Conservation (phyloP, 1,140 invertebrate genomes). For the Drosophila rufa region DNA sequence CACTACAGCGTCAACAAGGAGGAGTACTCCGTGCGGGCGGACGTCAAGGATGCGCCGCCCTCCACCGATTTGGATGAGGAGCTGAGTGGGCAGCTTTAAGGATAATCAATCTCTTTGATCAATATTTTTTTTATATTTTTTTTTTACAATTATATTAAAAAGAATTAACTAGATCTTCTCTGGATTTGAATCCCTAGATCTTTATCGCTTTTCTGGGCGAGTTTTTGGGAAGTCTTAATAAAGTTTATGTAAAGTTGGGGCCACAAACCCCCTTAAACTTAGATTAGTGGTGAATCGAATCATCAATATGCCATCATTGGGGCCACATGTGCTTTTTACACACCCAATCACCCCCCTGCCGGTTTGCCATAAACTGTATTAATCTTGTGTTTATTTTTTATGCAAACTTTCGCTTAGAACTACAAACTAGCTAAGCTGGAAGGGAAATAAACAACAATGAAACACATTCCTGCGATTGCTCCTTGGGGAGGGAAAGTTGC, state of each 20-base stretch:
- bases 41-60: constrained; percentile 48
- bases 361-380: constrained; percentile 8
- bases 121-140: neutral
- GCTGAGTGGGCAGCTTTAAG: constrained; percentile 33
- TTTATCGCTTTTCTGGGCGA: neutral
- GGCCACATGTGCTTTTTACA: constrained; percentile 6
- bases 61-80: constrained; percentile 48
- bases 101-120: neutral
- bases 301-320: constrained; percentile 16
- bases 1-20: constrained; percentile 71
- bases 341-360: neutral
- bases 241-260: too few species aligned
- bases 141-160: neutral
- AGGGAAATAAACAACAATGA: constrained; percentile 46
- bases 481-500: constrained; percentile 33
- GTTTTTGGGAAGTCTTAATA: neutral
- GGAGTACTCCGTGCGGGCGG: constrained; percentile 72
- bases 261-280: neutral
- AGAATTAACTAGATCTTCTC: neutral
- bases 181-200: neutral
- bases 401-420: constrained; percentile 18
- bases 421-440: constrained; percentile 39
- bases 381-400: constrained; percentile 26
- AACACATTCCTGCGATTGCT: constrained; percentile 45
- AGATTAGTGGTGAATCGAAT: neutral